Base-by-base conservation (phyloP, 2,113 vertebrate species). In the Mellivora capensis region DNA sequence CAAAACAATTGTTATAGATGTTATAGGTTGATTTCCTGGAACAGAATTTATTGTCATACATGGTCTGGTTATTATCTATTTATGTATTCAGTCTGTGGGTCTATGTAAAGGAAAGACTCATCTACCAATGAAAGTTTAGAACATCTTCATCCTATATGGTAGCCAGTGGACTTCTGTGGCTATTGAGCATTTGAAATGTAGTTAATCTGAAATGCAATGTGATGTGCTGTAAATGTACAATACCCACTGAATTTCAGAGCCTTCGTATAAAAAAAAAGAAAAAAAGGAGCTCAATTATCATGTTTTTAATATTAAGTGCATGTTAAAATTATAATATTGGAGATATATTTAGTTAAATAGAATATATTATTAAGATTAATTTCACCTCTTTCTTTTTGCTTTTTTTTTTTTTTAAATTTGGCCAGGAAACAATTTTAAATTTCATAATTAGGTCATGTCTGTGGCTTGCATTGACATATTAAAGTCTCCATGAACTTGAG, bases 251-350 rank as follows among this genome's bases (percentile, higher is more conserved):
- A 62, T 96, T 95, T 94, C 79, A 90, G 79, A 84, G 34, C 23
- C 27, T 94, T 31, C 57, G n/a, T 39, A 23, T 42, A 27, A 54
- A 59, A 93, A 69, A 29, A 34, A 74, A 15, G 5, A 31, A 12
- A n/a, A 83, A 52, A 93, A 80, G 52, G 1, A 74, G 39, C 17
- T 44, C 37, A 61, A 39, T 74, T 79, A 39, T 52, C 18, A 57
- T 90, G 2, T 87, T 90, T 77, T 91, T 81, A 87, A 62, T 91
- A 57, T 31, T 93, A 39, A 96, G 17, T 37, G 31, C 2, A 54
- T 37, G 3, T 87, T 85, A 69, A 59, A 90, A 54, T 91, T 13
- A 80, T 69, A 80, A 25, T 59, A 69, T 87, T n/a, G 9, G 27
- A 52, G 3, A 44, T 72, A 39, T 67, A 64, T 67, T 74, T 69